A percentile compares a stretch with the other conserved stretches of the same genome.
Evolutionary conservation across 2,888 invertebrate species (phyloP).

Genomic region (Clanis bilineata): DNA sequence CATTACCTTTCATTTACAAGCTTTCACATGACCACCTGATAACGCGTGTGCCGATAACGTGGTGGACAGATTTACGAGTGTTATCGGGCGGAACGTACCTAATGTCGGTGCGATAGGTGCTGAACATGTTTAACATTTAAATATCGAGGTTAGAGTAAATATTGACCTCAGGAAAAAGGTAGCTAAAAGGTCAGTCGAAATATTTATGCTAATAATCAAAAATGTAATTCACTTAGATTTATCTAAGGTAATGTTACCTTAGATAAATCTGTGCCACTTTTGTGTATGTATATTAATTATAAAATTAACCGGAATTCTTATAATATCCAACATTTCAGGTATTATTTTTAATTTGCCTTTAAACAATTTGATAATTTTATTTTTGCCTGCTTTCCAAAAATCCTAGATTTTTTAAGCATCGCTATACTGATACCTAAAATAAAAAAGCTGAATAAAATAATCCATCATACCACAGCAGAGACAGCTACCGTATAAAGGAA

Average conservation of each 20-base stretch:
- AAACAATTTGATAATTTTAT: too few relatives aligned
- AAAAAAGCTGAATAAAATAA: background rate
- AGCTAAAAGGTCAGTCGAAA: background rate
- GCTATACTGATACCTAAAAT: too few relatives aligned
- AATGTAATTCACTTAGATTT: background rate
- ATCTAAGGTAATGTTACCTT: background rate
- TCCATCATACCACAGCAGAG: background rate
- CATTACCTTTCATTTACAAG: conserved; percentile 26
- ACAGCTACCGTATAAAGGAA: background rate
- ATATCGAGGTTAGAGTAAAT: background rate
- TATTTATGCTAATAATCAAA: background rate
- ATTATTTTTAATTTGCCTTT: too few relatives aligned
- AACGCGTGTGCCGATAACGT: conserved; percentile 36
- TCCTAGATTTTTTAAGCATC: too few relatives aligned
- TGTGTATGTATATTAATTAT: too few relatives aligned
- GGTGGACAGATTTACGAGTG: conserved; percentile 10
- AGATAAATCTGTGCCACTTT: too few relatives aligned
- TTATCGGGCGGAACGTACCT: background rate
- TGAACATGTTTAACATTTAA: background rate
- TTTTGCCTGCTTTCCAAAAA: too few relatives aligned
- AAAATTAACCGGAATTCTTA: too few relatives aligned
- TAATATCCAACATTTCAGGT: too few relatives aligned
- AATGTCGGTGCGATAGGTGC: background rate
- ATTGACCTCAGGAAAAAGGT: background rate
- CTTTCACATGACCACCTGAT: conserved; percentile 36